phyloP scores from a whole-genome alignment of 2,113 vertebrate species.

The Pseudopodoces humilis region DNA sequence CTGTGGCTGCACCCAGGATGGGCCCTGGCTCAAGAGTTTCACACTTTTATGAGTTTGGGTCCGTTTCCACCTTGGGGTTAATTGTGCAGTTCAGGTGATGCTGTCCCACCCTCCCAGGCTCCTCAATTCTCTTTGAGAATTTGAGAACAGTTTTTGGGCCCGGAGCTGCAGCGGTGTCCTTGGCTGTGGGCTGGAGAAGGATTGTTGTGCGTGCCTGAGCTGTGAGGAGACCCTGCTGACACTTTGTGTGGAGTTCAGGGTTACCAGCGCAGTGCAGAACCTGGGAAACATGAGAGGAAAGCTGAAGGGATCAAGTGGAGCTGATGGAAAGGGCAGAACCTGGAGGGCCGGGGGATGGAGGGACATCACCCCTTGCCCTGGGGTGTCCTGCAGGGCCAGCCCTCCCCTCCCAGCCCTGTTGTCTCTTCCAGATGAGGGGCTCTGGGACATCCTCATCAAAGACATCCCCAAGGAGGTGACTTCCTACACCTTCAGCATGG shows the following conservation, averaged over 20 bases:
- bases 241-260: not conserved
- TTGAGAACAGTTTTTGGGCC: not conserved
- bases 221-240: not conserved
- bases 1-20: not conserved
- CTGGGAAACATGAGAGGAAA: not conserved
- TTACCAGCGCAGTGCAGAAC: not conserved
- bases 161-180: not conserved
- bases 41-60: not conserved
- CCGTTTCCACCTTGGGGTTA: not conserved
- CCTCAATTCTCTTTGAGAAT: not conserved
- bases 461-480: slow-evolving; percentile 97
- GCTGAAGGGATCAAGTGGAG: accelerated
- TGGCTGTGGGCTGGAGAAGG: not conserved
- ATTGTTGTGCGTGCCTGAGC: not conserved
- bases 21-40: not conserved
- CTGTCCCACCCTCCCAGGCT: not conserved
- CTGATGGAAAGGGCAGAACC: not conserved
- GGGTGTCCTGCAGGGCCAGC: not conserved
- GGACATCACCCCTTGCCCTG: too few relatives aligned
- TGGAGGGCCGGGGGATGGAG: accelerated
- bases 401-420: not conserved
- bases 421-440: slow-evolving; percentile 85
- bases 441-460: slow-evolving; percentile 98
- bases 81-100: not conserved
- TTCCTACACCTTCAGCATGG: slow-evolving; percentile 94